A percentile compares a stretch with the other conserved stretches of the same genome.
These are phyloP conservation scores for Meloidogyne floridensis DNA, from an alignment of 1,140 invertebrate species.

Conservation along the genomic window DNA sequence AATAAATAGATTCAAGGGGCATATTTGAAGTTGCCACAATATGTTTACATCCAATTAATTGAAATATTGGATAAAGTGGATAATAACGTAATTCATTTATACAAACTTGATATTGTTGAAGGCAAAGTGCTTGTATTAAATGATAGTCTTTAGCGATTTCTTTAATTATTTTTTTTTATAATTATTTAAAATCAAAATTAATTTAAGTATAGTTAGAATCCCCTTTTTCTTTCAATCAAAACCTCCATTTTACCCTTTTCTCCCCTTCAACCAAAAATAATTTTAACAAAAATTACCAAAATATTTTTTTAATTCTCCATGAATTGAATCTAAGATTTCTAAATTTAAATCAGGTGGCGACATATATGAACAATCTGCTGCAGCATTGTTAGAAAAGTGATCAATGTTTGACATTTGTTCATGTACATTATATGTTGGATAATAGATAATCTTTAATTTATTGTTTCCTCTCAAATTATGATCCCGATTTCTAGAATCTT, in stretches of 20 bases:
- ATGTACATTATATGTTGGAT: not conserved
- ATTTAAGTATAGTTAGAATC: too few species aligned
- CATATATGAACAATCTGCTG: not conserved
- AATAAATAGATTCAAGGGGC: conserved; percentile 3
- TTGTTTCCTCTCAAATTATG: not conserved
- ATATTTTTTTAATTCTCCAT: too few species aligned
- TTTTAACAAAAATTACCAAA: too few species aligned
- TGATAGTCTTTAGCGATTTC: not conserved
- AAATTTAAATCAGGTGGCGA: too few species aligned
- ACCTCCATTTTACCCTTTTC: too few species aligned
- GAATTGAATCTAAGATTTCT: too few species aligned
- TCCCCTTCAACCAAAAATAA: too few species aligned
- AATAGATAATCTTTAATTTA: not conserved
- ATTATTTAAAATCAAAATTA: not conserved
- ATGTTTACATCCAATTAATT: not conserved
- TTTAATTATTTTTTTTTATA: not conserved
- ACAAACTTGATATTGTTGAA: not conserved
- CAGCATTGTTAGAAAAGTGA: not conserved
- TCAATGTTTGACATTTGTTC: not conserved
- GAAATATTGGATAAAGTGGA: not conserved
- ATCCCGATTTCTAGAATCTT: not conserved
- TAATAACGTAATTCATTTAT: not conserved
- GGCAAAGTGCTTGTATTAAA: not conserved
- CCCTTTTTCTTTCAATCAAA: too few species aligned
- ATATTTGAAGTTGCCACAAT: not conserved